These are phyloP conservation scores for Tubulanus polymorphus DNA, from an alignment of 2,888 invertebrate genomes.

Conservation along the genomic window DNA sequence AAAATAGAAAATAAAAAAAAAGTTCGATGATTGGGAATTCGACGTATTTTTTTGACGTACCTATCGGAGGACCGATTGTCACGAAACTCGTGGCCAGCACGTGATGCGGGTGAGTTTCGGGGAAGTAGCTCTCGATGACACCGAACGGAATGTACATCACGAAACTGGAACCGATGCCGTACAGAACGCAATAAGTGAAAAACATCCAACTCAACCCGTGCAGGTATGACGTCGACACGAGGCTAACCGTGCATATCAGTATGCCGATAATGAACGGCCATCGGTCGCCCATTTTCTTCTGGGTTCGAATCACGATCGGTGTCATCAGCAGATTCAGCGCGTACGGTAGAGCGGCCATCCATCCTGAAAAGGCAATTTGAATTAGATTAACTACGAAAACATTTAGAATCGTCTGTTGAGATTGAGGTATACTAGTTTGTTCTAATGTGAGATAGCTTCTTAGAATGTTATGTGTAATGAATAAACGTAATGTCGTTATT, in stretches of 20 bases:
- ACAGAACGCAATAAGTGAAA: conserved; percentile 19
- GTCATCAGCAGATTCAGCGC: conserved; percentile 9
- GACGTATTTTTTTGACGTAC: too few species aligned
- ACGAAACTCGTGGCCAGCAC: conserved; percentile 24
- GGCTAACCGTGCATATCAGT: conserved; percentile 3
- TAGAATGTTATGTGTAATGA: too few species aligned
- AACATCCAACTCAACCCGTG: conserved; percentile 12
- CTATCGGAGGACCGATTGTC: conserved; percentile 23
- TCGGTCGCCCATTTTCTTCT: conserved; percentile 1
- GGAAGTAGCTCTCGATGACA: conserved; percentile 23
- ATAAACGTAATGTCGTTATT: too few species aligned
- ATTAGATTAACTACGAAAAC: too few species aligned
- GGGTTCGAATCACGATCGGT: conserved; percentile 7
- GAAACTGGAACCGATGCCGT: conserved; percentile 19
- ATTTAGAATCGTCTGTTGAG: too few species aligned
- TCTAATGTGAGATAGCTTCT: too few species aligned
- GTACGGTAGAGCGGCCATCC: conserved; percentile 12
- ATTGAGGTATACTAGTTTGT: too few species aligned
- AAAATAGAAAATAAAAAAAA: too few species aligned
- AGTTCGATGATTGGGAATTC: too few species aligned
- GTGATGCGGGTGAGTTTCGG: conserved; percentile 21
- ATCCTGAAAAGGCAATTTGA: conserved; percentile 12
- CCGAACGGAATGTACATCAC: conserved; percentile 23
- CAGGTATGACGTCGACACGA: conserved; percentile 7
- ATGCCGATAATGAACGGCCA: conserved; percentile 13